These are phyloP conservation scores for Drosophila hamatofila DNA, from an alignment of 2,888 invertebrate genomes.

Conservation along the genomic window DNA sequence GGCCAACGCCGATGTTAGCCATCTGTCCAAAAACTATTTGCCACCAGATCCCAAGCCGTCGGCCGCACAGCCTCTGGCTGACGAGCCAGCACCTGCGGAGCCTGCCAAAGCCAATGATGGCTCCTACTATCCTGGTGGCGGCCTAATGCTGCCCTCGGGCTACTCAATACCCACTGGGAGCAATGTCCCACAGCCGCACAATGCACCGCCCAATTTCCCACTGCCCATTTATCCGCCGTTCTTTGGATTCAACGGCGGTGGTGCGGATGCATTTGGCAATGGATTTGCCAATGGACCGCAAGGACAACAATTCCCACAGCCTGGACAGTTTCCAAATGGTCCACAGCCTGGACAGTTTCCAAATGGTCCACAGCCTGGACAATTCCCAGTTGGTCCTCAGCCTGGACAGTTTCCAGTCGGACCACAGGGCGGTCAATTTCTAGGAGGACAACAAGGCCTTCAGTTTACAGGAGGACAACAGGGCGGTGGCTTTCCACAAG, in stretches of 20 bases:
- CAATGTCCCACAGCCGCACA: constrained; percentile 41
- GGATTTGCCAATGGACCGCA: constrained; percentile 4
- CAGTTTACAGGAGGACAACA: constrained; percentile 13
- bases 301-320: constrained; percentile 14
- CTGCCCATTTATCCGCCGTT: constrained; percentile 71
- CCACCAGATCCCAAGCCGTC: constrained; percentile 13
- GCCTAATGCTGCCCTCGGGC: constrained; percentile 57
- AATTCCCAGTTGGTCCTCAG: constrained; percentile 15
- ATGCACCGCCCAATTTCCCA: constrained; percentile 65
- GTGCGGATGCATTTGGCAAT: constrained; percentile 19
- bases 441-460: constrained; percentile 32
- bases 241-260: constrained; percentile 58
- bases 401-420: constrained; percentile 17
- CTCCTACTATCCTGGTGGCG: constrained; percentile 50
- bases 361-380: constrained; percentile 6
- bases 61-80: constrained; percentile 1
- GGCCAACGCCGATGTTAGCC: constrained; percentile 36
- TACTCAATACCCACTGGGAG: constrained; percentile 58
- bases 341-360: constrained; percentile 17
- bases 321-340: constrained; percentile 5
- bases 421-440: constrained; percentile 21
- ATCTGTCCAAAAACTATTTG: constrained; percentile 46
- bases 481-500: constrained; percentile 11
- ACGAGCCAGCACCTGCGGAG: constrained; percentile 25
- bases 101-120: constrained; percentile 33